Evolutionary conservation across 2,797 vertebrate species (phyloP), one percentile per base, ranked within the genome.

Genomic region (Cephalopachus bancanus): DNA sequence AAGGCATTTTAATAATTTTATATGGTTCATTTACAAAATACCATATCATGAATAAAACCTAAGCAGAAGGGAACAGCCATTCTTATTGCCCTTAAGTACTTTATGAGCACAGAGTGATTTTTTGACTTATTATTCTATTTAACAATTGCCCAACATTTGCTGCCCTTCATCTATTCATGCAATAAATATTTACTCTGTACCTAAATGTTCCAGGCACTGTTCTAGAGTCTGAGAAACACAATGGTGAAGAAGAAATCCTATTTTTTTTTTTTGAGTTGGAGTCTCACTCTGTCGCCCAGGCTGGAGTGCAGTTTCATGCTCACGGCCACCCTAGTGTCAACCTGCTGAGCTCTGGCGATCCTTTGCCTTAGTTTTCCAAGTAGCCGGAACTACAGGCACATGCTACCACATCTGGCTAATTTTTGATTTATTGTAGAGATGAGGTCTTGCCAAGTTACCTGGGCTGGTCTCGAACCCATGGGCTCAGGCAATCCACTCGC

Each of bases 1-100:
- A 88, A 85, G n/a, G 60, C 20, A 88, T 51, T 80, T 93, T 24
- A 94, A 90, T 64, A 65, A 78, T 80, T 65, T 83, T 69, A 44
- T 11, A 53, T 51, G 65, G 20, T n/a, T 94, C 30, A 62, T 80
- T 80, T 15, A 75, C 30, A 69, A 69, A 69, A 89, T 60, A 83
- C 30, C 74, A 79, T 3, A 53, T 51, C 28, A 83, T 37, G 65
- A 83, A 30, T 83, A 55, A 72, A 57, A 28, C 75, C 64, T 86
- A 89, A 51, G 64, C 67, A 74, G 55, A 86, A 75, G 26, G 76
- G 17, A 60, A 24, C 5, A 72, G 28, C 11, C 59, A 51, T 33
- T 74, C 24, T 15, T 16, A 60, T 19, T 62, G 76, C 78, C 83
- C 57, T 76, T 33, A 78, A 91, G 85, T 59, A n/a, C 62, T 24